Percentiles rank a stretch among this genome's conserved stretches.
Evolutionary conservation across 92 coral and sea anemone genomes (phyloP).

Genomic region (Umimayanthus chanpuru): DNA sequence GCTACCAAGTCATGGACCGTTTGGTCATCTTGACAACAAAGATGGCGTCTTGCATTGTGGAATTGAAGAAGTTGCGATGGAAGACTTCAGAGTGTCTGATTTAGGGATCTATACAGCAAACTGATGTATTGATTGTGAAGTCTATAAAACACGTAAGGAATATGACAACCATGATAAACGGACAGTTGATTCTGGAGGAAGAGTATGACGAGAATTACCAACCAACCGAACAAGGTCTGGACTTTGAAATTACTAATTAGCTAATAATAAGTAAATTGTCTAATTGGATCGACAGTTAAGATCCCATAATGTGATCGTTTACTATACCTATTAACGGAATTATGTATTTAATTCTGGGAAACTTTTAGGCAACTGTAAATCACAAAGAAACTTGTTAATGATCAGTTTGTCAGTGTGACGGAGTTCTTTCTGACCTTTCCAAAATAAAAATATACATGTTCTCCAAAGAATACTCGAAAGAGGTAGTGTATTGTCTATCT

Average conservation of each 20-base stretch:
- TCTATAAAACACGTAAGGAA: neutral
- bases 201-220: conserved; percentile 94
- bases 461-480: neutral
- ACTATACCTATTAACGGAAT: neutral
- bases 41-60: conserved; percentile 34
- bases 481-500: too few species aligned
- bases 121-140: conserved; percentile 1
- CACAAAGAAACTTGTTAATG: neutral
- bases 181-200: conserved; percentile 92
- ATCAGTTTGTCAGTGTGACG: neutral
- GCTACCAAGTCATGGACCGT: conserved; percentile 30
- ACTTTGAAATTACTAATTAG: neutral
- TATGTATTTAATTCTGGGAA: neutral
- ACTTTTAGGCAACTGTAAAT: neutral
- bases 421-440: neutral
- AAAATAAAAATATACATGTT: too few species aligned
- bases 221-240: conserved; percentile 90
- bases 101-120: neutral
- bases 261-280: neutral
- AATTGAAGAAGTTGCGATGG: conserved; percentile 14
- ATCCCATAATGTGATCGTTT: neutral
- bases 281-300: neutral
- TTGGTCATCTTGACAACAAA: conserved; percentile 47
- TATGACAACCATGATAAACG: conserved; percentile 90
- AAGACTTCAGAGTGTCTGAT: neutral